Base-by-base conservation (phyloP, 2,113 vertebrate species). In the Uria aalge region DNA sequence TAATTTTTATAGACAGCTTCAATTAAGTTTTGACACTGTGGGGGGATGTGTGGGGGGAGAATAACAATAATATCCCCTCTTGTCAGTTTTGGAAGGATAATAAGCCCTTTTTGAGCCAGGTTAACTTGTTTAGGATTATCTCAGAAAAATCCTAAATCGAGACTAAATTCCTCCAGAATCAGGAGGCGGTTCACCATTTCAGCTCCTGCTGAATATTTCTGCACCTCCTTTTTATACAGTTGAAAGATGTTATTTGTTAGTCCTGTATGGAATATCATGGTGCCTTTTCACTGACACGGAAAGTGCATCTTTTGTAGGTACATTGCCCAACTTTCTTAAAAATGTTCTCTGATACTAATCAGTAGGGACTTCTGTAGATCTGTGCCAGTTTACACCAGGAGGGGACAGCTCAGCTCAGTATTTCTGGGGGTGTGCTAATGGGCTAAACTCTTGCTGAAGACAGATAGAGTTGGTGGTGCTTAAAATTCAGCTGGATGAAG, bases 331-430 rank as follows among this genome's bases (percentile, higher is more conserved):
- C 5, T 69, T 4, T 0, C 38, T 47, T 52, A 19, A 3, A 74
- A 15, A 20, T 34, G 26, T 2, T 40, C 34, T 38, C 11, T 68
- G 77, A 0, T n/a, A 2, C 38, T 21, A 24, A 30, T 11, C 77
- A 72, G 38, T n/a, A 17, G 47, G 26, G 60, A 9, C 29, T n/a
- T 18, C 1, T 1, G 2, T 1, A 43, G 50, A 2, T 27, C 29
- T 29, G 40, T 47, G 48, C 27, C 34, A 29, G 47, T 5, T 52
- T 50, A 29, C 20, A 15, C 22, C 2, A 18, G 11, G 21, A 63
- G 38, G 38, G 26, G 22, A 12, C 5, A 21, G 62, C 66, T 34
- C 47, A 63, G 52, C 50, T 8, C 21, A 11, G 34, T 1, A 7
- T 23, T 38, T 53, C 74, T 41, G 47, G 24, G 15, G 32, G 29